Conservation (phyloP, 2,888 invertebrate genomes). For the Athrips mouffetella region DNA sequence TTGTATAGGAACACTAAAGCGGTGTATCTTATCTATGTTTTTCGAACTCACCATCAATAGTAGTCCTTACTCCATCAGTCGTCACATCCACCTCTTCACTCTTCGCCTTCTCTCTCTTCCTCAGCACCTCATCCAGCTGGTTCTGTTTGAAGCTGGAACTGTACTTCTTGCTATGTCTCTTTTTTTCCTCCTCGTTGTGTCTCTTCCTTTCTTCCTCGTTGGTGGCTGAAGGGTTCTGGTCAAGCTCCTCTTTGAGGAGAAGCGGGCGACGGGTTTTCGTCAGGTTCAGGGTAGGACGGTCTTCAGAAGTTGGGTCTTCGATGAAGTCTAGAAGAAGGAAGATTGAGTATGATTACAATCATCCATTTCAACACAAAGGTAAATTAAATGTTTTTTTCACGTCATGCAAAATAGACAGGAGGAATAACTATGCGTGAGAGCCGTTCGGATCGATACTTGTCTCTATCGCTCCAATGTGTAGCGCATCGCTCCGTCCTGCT, state of each 20-base stretch:
- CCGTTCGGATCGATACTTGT: too few species aligned
- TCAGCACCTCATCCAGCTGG: slow-evolving; percentile 57
- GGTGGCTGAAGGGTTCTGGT: slow-evolving; percentile 65
- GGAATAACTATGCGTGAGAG: too few species aligned
- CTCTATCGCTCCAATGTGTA: too few species aligned
- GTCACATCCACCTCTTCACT: slow-evolving; percentile 38
- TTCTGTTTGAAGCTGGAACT: slow-evolving; percentile 65
- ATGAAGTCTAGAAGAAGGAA: slow-evolving; percentile 43
- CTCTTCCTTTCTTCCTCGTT: slow-evolving; percentile 69
- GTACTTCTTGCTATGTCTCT: slow-evolving; percentile 71
- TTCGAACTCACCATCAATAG: slow-evolving; percentile 43
- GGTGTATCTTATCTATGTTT: too few species aligned
- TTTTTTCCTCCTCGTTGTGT: slow-evolving; percentile 68
- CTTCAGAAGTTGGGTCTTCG: slow-evolving; percentile 52
- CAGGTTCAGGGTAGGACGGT: slow-evolving; percentile 32
- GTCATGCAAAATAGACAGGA: too few species aligned
- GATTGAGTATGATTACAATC: too few species aligned
- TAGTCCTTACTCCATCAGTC: slow-evolving; percentile 42
- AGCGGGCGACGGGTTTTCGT: slow-evolving; percentile 47
- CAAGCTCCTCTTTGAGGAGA: slow-evolving; percentile 47
- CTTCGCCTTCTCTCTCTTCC: slow-evolving; percentile 32
- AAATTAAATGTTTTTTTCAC: too few species aligned
- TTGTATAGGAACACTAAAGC: too few species aligned
- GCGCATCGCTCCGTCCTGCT: too few species aligned
- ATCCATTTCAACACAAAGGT: too few species aligned